phyloP scores from a whole-genome alignment of 2,888 invertebrate genomes.

The Oscheius onirici region DNA sequence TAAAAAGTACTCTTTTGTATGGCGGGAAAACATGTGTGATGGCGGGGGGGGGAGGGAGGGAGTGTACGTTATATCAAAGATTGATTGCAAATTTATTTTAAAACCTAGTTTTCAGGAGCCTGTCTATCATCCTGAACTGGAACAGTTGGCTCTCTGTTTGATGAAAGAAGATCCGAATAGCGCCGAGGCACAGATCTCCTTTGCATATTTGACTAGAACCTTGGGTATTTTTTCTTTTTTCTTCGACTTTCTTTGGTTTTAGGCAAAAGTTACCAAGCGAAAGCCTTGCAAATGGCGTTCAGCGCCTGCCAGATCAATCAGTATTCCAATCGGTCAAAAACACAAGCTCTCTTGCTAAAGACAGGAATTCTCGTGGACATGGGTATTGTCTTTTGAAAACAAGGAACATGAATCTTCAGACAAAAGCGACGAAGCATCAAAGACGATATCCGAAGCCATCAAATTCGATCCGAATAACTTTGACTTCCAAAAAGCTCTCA shows the following conservation, averaged over 20 bases:
- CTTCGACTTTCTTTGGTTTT: not conserved
- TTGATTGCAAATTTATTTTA: not conserved
- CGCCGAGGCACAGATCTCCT: slow-evolving; percentile 6
- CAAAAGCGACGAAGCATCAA: not conserved
- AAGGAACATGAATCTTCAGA: slow-evolving; percentile 7
- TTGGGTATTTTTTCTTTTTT: not conserved
- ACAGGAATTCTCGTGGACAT: not conserved
- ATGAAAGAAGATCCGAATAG: slow-evolving; percentile 4
- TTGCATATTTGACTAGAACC: slow-evolving; percentile 11
- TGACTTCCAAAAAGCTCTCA: slow-evolving; percentile 1
- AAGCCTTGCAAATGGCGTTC: slow-evolving; percentile 15
- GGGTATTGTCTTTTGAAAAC: not conserved
- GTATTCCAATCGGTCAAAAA: not conserved
- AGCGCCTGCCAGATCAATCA: slow-evolving; percentile 14
- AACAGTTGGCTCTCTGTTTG: not conserved
- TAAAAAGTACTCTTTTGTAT: too few relatives aligned
- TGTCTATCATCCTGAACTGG: not conserved
- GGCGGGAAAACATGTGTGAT: too few relatives aligned
- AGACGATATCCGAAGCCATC: not conserved
- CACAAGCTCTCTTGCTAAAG: slow-evolving; percentile 22
- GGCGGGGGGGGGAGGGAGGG: too few relatives aligned
- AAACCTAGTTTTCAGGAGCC: not conserved
- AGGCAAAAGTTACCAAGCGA: not conserved
- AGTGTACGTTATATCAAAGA: too few relatives aligned
- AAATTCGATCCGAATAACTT: not conserved